phyloP scores from a whole-genome alignment of 2,888 invertebrate genomes.

The Parelbella ahira region DNA sequence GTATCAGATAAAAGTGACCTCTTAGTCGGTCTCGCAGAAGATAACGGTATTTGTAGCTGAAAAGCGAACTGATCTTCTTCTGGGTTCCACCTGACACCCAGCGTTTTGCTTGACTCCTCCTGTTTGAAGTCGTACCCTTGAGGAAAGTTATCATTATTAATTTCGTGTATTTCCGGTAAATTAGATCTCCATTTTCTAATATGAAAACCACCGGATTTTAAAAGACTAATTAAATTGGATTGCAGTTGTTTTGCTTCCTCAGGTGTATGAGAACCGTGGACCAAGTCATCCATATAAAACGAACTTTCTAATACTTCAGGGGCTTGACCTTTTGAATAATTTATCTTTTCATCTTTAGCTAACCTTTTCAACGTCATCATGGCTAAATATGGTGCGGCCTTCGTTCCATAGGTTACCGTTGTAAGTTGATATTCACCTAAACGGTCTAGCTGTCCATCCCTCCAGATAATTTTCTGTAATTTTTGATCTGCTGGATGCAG shows the following conservation, averaged over 20 bases:
- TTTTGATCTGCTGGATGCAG: conserved; percentile 25
- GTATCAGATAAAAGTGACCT: background rate
- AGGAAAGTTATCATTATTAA: too few relatives aligned
- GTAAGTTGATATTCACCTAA: conserved; percentile 5
- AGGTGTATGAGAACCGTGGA: background rate
- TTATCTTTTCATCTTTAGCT: conserved; percentile 5
- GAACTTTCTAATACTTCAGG: background rate
- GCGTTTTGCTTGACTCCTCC: too few relatives aligned
- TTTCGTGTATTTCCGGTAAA: too few relatives aligned
- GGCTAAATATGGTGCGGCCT: conserved; percentile 12
- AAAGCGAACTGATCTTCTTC: background rate
- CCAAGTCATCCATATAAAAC: conserved; percentile 7
- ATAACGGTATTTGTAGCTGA: background rate
- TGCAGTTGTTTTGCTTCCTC: background rate
- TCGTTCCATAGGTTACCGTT: conserved; percentile 8
- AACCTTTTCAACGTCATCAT: conserved; percentile 9
- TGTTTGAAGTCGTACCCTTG: too few relatives aligned
- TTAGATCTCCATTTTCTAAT: conserved; percentile 11
- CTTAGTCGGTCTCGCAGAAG: background rate
- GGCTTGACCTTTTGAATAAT: background rate
- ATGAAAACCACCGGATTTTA: background rate
- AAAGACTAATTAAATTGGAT: background rate
- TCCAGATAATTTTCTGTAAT: conserved; percentile 31
- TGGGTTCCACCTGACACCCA: conserved; percentile 1
- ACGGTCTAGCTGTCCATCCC: conserved; percentile 11